Evolutionary conservation across 2,888 invertebrate species (phyloP).

Genomic region (Tetranychus truncatus): DNA sequence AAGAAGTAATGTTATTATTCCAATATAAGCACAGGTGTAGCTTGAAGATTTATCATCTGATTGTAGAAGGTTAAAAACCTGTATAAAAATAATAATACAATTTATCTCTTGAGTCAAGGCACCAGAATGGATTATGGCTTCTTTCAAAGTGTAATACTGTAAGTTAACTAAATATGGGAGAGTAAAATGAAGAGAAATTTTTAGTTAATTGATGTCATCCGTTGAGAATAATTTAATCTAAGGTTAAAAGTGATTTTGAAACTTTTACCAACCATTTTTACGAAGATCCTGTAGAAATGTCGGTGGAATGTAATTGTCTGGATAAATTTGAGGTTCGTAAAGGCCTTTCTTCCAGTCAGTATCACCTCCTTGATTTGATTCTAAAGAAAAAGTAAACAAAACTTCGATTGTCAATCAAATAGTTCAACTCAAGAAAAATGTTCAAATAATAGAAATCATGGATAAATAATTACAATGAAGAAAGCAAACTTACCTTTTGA

Average conservation of each 20-base stretch:
- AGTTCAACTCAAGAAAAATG: too few relatives aligned
- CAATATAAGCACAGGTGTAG: conserved; percentile 36
- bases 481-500: too few relatives aligned
- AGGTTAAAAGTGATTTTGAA: neutral
- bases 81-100: conserved; percentile 50
- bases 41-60: neutral
- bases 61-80: conserved; percentile 44
- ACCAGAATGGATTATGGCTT: conserved; percentile 56
- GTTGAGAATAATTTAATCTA: neutral
- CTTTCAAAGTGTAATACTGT: conserved; percentile 48
- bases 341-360: conserved; percentile 62
- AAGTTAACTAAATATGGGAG: conserved; percentile 41
- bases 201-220: neutral
- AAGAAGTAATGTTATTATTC: conserved; percentile 33
- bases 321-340: conserved; percentile 64
- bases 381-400: too few relatives aligned
- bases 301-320: conserved; percentile 77
- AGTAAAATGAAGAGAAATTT: neutral
- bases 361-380: neutral
- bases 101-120: conserved; percentile 61
- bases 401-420: too few relatives aligned
- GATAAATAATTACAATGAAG: too few relatives aligned
- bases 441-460: too few relatives aligned
- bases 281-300: conserved; percentile 64
- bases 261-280: conserved; percentile 44